phyloP scores from a whole-genome alignment of 2,888 invertebrate genomes.

The Ceraclea dissimilis region DNA sequence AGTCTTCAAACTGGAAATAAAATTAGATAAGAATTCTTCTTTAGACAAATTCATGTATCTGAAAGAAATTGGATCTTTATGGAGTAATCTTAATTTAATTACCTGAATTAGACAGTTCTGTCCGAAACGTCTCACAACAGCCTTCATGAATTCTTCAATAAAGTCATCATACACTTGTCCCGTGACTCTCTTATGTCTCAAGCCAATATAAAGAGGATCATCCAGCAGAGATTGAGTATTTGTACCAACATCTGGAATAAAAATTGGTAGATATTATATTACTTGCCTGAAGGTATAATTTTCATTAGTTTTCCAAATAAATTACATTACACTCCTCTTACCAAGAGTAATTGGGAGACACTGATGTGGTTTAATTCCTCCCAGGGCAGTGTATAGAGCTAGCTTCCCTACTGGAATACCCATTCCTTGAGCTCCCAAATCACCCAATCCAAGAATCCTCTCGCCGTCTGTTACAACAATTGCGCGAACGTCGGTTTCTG shows the following conservation, averaged over 20 bases:
- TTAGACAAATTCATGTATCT: background rate
- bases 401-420: constrained; percentile 98
- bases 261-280: background rate
- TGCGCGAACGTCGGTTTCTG: constrained; percentile 77
- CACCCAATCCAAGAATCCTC: constrained; percentile 94
- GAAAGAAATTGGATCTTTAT: no score
- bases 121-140: constrained; percentile 76
- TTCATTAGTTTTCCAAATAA: background rate
- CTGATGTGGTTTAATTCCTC: constrained; percentile 92
- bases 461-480: constrained; percentile 98
- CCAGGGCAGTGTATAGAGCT: constrained; percentile 92
- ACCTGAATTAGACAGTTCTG: constrained; percentile 75
- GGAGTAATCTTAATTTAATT: background rate
- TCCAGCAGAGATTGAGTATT: constrained; percentile 78
- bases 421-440: constrained; percentile 96
- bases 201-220: constrained; percentile 93
- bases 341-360: constrained; percentile 90
- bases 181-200: constrained; percentile 74
- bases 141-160: constrained; percentile 95
- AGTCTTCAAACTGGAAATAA: constrained; percentile 85
- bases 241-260: constrained; percentile 71
- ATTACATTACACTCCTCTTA: constrained; percentile 28
- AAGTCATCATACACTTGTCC: constrained; percentile 87
- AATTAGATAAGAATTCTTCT: background rate
- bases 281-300: background rate